Evolutionary conservation across 1,140 invertebrate species (phyloP), one percentile per base, ranked within the genome.

Genomic region (Ips nitidus): DNA sequence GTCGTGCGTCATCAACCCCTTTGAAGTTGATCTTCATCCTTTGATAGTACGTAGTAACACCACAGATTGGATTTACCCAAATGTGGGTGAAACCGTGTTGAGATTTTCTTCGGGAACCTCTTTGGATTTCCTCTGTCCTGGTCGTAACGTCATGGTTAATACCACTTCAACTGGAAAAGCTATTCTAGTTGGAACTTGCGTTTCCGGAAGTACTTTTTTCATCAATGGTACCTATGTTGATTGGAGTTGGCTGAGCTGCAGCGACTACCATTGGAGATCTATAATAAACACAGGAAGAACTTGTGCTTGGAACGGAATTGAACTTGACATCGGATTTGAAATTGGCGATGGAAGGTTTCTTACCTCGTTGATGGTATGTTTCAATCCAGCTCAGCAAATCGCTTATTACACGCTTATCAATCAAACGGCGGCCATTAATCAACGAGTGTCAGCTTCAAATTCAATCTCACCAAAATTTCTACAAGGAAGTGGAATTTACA

Each of bases 291-390:
- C 69, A 8, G 66, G 60, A 50, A 65, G 57, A n/a, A 66, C 7
- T 38, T 72, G 66, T 4, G 75, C 80, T 1, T 84, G 81, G 0
- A 85, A 83, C 65, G 52, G 67, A 7, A 58, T 8, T 40, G 61
- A 73, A 57, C 71, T 75, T 4, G 77, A 78, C 70, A 75, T 80
- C 42, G 80, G 79, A 47, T 81, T 79, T 59, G 37, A 69, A 4
- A 22, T 75, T 4, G 57, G 72, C 7, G 62, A 68, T 39, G 36
- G 42, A 1, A 47, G 69, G 3, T 78, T 79, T 64, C 42, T 76
- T 36, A 68, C 45, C 39, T 56, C 70, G 37, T 75, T 79, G n/a
- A 5, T 39, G 2, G 42, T 76, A 41, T 80, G 78, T 70, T 79
- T 74, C 58, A 74, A 79, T 71, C 40, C 70, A 41, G 38, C 5